Evolutionary conservation across 2,113 vertebrate species (phyloP).

Genomic region (cat (Felis catus)): F.catus_Fca126_mat1.0 CM031419.1:157527001-157527500

Average conservation of each 20-base stretch:
- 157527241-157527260: background rate
- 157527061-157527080: no score
- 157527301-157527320: background rate
- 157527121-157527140: no score
- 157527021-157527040: no score
- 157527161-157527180: background rate
- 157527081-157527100: no score
- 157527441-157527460: background rate
- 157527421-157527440: background rate
- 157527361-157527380: background rate
- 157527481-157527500: background rate
- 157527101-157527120: no score
- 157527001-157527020: no score
- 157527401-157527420: background rate
- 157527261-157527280: background rate
- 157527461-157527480: background rate
- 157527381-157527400: slow-evolving; percentile 8
- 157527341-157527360: background rate
- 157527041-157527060: no score
- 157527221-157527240: slow-evolving; percentile 25
- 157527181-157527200: background rate
- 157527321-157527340: slow-evolving; percentile 25
- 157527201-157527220: background rate
- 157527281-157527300: background rate
- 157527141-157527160: no score